phyloP scores from a whole-genome alignment of 2,888 invertebrate species.

The Drosophila robusta region DNA sequence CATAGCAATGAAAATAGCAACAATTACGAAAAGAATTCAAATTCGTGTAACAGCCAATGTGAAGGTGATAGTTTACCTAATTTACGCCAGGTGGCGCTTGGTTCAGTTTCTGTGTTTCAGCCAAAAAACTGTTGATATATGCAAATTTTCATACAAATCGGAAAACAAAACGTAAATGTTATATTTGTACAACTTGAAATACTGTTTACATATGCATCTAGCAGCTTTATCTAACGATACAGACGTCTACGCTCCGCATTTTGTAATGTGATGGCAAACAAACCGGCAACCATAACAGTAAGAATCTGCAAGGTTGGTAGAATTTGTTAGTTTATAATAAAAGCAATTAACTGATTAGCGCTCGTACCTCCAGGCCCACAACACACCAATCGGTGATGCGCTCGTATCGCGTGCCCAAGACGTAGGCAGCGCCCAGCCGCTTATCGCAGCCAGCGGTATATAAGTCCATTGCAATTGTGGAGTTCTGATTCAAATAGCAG shows the following conservation, averaged over 20 bases:
- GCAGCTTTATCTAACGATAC: slow-evolving; percentile 51
- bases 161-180: not conserved
- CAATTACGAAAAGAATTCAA: not conserved
- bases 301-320: slow-evolving; percentile 47
- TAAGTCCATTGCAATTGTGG: slow-evolving; percentile 57
- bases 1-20: not conserved
- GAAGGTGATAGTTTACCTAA: not conserved
- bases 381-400: slow-evolving; percentile 77
- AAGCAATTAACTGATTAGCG: too few species aligned
- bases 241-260: slow-evolving; percentile 71
- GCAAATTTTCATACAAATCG: not conserved
- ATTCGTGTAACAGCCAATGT: not conserved
- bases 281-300: slow-evolving; percentile 68
- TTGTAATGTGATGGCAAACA: slow-evolving; percentile 75
- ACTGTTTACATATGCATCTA: slow-evolving; percentile 33
- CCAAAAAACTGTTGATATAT: not conserved
- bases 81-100: slow-evolving; percentile 23
- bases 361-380: slow-evolving; percentile 76
- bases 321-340: not conserved
- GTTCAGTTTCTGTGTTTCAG: not conserved
- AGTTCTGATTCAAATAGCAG: slow-evolving; percentile 72
- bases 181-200: slow-evolving; percentile 42
- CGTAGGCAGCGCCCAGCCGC: slow-evolving; percentile 55
- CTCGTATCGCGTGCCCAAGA: slow-evolving; percentile 68
- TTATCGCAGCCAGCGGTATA: slow-evolving; percentile 66